A percentile compares a stretch with the other conserved stretches of the same genome.
These are phyloP conservation scores for Anoplolepis gracilipes DNA, from an alignment of 1,140 invertebrate genomes.

Conservation along the genomic window DNA sequence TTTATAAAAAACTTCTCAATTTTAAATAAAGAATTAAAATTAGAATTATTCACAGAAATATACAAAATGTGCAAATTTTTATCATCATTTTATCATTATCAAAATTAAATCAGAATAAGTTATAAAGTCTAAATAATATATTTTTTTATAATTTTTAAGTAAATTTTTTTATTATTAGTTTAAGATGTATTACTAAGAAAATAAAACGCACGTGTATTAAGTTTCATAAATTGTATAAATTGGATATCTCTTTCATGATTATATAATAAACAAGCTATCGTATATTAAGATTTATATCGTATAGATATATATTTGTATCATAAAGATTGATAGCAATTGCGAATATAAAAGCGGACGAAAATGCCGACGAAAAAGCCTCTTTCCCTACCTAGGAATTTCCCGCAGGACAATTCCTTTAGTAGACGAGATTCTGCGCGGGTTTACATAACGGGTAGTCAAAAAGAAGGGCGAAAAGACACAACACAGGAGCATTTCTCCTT, in stretches of 20 bases:
- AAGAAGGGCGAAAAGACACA: slow-evolving; percentile 71
- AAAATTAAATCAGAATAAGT: not conserved
- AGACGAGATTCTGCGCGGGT: slow-evolving; percentile 75
- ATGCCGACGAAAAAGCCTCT: slow-evolving; percentile 79
- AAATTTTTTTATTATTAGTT: not conserved
- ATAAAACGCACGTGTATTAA: not conserved
- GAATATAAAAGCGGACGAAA: slow-evolving; percentile 63
- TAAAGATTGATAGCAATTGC: slow-evolving; percentile 52
- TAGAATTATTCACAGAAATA: not conserved
- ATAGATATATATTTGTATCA: too few species aligned
- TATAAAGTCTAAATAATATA: not conserved
- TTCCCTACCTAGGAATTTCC: slow-evolving; percentile 75
- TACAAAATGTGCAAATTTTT: not conserved
- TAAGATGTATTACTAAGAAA: not conserved
- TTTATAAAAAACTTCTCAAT: not conserved
- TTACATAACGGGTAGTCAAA: slow-evolving; percentile 72
- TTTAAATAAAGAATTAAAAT: slow-evolving; percentile 23
- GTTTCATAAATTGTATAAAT: not conserved
- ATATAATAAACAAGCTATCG: slow-evolving; percentile 21
- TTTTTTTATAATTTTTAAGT: not conserved
- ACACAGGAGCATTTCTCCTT: slow-evolving; percentile 77
- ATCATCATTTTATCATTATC: too few species aligned
- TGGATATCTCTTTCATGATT: slow-evolving; percentile 20
- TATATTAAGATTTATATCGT: not conserved
- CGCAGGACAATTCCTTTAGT: slow-evolving; percentile 78